Percentiles rank a stretch among this genome's conserved stretches.
These are phyloP conservation scores for Hypotaenidia philippensis DNA, from an alignment of 2,797 vertebrate genomes.

Conservation along the genomic window DNA sequence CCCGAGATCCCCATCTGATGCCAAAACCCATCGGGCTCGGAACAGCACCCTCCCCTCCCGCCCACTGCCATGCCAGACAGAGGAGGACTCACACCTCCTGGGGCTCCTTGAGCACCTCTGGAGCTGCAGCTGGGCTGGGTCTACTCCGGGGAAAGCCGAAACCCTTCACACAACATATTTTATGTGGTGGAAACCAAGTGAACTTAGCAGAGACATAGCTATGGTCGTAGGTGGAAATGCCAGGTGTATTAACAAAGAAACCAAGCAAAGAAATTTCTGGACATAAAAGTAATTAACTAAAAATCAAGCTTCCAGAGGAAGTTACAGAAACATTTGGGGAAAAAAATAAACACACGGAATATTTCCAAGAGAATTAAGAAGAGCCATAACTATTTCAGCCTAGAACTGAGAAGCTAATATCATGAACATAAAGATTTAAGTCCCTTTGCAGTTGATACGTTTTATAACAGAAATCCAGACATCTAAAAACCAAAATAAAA, in stretches of 20 bases:
- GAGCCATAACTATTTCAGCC: slow-evolving; percentile 32
- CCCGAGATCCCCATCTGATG: background rate
- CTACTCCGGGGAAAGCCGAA: background rate
- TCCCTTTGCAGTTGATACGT: slow-evolving; percentile 67
- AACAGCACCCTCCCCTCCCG: fast-evolving
- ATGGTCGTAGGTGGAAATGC: slow-evolving; percentile 8
- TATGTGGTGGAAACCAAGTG: background rate
- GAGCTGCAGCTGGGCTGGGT: background rate
- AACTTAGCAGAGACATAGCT: background rate
- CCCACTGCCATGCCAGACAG: fast-evolving
- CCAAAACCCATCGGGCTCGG: background rate
- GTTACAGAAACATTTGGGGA: slow-evolving; percentile 25
- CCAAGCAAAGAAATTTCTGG: slow-evolving; percentile 31
- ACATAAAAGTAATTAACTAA: slow-evolving; percentile 57
- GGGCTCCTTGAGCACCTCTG: background rate
- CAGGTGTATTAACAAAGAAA: slow-evolving; percentile 35
- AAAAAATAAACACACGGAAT: slow-evolving; percentile 50
- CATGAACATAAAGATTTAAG: slow-evolving; percentile 57
- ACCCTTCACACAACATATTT: background rate
- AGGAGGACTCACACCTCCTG: background rate
- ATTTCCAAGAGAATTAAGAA: slow-evolving; percentile 64
- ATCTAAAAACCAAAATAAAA: slow-evolving; percentile 68
- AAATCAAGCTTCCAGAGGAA: slow-evolving; percentile 64
- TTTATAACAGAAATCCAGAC: slow-evolving; percentile 69
- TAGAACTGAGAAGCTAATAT: slow-evolving; percentile 69